A percentile compares a stretch with the other conserved stretches of the same genome.
phyloP scores from a whole-genome alignment of 2,113 vertebrate species.

The Engystomops pustulosus region DNA sequence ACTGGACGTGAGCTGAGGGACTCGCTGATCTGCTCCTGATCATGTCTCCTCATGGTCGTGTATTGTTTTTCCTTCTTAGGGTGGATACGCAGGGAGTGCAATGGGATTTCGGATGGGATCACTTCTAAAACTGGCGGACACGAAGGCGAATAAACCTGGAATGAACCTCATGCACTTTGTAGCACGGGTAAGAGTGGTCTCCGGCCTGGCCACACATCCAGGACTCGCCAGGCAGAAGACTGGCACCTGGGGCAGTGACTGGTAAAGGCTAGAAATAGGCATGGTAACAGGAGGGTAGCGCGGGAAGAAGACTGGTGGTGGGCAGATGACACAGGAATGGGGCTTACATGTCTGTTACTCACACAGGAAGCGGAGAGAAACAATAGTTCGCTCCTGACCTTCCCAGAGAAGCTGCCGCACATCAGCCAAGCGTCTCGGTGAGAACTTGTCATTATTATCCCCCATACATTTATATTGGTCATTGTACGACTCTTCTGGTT shows the following conservation, averaged over 20 bases:
- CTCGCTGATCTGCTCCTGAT: too few relatives aligned
- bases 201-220: too few relatives aligned
- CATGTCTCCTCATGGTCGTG: too few relatives aligned
- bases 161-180: constrained; percentile 85
- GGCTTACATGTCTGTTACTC: background rate
- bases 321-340: background rate
- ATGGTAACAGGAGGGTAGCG: too few relatives aligned
- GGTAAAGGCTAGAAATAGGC: background rate
- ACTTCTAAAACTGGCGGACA: constrained; percentile 81
- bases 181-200: constrained; percentile 75
- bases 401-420: constrained; percentile 36
- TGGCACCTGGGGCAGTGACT: background rate
- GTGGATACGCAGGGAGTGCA: constrained; percentile 82
- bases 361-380: constrained; percentile 46
- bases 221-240: too few relatives aligned
- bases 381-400: constrained; percentile 44
- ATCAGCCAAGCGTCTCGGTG: constrained; percentile 14
- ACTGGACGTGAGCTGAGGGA: too few relatives aligned
- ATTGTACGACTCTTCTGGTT: too few relatives aligned
- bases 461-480: too few relatives aligned
- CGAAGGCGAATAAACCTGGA: constrained; percentile 83
- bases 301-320: background rate
- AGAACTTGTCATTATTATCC: background rate
- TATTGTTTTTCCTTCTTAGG: constrained; percentile 67
- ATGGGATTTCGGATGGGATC: constrained; percentile 82